Conservation (phyloP, 2,888 invertebrate species). For the Drosophila mercatorum region DNA sequence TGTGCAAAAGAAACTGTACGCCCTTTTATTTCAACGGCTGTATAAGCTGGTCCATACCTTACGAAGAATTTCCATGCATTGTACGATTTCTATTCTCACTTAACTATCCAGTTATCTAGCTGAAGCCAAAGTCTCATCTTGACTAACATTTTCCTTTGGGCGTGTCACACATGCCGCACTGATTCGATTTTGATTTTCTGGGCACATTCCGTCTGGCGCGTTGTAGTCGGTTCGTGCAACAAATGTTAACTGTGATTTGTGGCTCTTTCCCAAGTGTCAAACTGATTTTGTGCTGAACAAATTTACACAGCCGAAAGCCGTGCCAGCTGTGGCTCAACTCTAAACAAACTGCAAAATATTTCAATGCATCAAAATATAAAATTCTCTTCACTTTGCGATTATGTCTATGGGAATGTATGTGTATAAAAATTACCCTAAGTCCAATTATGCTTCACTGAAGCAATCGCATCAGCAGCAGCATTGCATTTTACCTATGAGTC, state of each 20-base stretch:
- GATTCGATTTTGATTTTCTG: conserved; percentile 64
- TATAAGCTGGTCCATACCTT: too few species aligned
- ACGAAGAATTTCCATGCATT: neutral
- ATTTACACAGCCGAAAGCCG: conserved; percentile 40
- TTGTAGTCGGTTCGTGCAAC: conserved; percentile 51
- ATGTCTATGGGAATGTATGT: conserved; percentile 5
- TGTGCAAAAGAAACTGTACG: too few species aligned
- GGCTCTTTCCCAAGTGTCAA: conserved; percentile 66
- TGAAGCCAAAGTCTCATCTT: neutral
- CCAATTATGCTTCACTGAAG: conserved; percentile 22
- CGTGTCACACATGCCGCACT: conserved; percentile 48
- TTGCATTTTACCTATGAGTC: conserved; percentile 29
- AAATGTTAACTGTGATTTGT: conserved; percentile 67
- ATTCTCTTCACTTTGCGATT: conserved; percentile 11
- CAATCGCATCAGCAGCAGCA: conserved; percentile 10
- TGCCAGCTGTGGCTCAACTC: conserved; percentile 40
- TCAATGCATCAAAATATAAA: conserved; percentile 17
- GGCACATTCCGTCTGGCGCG: conserved; percentile 51
- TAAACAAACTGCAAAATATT: conserved; percentile 18
- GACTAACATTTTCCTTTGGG: conserved; percentile 37
- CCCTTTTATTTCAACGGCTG: too few species aligned
- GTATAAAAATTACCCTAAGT: conserved; percentile 27
- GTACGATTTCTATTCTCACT: neutral
- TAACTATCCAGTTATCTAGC: neutral
- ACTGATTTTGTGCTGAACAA: conserved; percentile 53